Evolutionary conservation across 2,113 vertebrate genomes (phyloP).

Genomic region (Podocnemis expansa): DNA sequence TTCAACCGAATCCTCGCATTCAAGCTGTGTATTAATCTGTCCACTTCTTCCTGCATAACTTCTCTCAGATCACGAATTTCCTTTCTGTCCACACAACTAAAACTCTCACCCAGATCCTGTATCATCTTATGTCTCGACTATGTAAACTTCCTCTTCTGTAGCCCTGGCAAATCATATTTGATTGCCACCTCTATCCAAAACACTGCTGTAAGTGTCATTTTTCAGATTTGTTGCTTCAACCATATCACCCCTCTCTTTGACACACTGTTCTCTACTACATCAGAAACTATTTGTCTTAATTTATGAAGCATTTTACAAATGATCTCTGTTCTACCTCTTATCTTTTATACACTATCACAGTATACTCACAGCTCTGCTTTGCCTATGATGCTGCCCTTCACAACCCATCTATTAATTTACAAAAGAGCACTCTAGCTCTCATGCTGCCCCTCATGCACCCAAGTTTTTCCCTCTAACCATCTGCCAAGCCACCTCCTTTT

Average conservation of each 20-base stretch:
- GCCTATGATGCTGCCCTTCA: not conserved
- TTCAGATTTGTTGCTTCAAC: not conserved
- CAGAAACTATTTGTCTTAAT: not conserved
- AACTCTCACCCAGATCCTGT: not conserved
- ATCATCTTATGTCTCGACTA: not conserved
- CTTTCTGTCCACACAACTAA: not conserved
- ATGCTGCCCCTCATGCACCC: not conserved
- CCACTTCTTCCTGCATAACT: not conserved
- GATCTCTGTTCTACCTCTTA: too few species aligned
- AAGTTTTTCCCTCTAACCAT: not conserved
- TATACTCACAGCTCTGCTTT: not conserved
- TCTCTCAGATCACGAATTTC: not conserved
- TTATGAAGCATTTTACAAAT: not conserved
- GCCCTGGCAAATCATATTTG: not conserved
- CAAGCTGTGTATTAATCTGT: not conserved
- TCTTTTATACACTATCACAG: not conserved
- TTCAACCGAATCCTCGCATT: not conserved
- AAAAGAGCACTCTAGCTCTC: not conserved
- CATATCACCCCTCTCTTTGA: not conserved
- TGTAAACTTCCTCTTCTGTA: not conserved
- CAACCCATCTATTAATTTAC: not conserved
- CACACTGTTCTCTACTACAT: not conserved
- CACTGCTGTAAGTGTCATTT: not conserved
- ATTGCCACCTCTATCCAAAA: not conserved
- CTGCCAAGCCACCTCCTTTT: not conserved